Percentiles rank a stretch among this genome's conserved stretches.
These are phyloP conservation scores for Diachrysia chrysitis DNA, from an alignment of 2,888 invertebrate species.

Conservation along the genomic window DNA sequence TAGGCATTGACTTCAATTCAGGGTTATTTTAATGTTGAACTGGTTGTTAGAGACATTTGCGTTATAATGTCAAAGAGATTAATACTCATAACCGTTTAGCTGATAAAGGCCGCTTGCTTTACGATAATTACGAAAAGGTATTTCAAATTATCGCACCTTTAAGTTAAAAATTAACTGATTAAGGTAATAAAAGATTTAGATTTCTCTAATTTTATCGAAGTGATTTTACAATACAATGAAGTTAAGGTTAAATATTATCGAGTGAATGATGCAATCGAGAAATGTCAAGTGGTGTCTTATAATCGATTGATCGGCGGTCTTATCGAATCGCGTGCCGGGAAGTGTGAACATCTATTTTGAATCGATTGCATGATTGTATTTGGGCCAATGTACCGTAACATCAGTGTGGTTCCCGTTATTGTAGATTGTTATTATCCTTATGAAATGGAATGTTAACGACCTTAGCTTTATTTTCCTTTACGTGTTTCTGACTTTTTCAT, in stretches of 20 bases:
- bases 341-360: slow-evolving; percentile 35
- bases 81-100: slow-evolving; percentile 2
- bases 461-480: neutral
- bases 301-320: slow-evolving; percentile 15
- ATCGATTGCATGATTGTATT: slow-evolving; percentile 63
- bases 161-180: neutral
- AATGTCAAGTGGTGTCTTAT: slow-evolving; percentile 20
- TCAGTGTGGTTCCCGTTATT: slow-evolving; percentile 44
- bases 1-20: neutral
- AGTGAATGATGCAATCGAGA: slow-evolving; percentile 22
- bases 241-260: neutral
- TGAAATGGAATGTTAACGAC: slow-evolving; percentile 28
- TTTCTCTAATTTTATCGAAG: too few species aligned
- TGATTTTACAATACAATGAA: neutral
- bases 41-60: neutral
- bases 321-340: slow-evolving; percentile 9
- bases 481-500: neutral
- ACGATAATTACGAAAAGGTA: neutral
- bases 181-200: too few species aligned
- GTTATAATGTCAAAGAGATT: slow-evolving; percentile 3
- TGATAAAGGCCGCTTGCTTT: neutral
- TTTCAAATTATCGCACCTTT: neutral
- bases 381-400: slow-evolving; percentile 61
- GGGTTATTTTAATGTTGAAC: slow-evolving; percentile 13
- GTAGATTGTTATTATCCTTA: slow-evolving; percentile 45